phyloP scores from a whole-genome alignment of 2,113 vertebrate genomes.

The Grallaria varia region DNA sequence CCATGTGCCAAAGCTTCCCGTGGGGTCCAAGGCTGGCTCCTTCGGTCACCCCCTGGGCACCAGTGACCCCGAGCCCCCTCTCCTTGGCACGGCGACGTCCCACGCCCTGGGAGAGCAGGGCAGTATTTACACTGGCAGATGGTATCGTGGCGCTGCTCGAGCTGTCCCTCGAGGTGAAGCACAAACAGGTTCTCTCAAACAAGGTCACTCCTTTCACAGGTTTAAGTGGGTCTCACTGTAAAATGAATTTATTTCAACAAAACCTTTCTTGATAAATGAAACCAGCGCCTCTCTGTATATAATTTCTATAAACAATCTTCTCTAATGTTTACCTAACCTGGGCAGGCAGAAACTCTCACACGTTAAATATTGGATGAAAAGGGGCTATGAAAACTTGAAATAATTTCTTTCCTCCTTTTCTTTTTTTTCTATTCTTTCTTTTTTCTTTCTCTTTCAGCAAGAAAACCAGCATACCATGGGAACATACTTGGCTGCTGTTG shows the following conservation, averaged over 20 bases:
- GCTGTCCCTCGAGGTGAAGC: not conserved
- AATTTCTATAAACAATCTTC: conserved; percentile 63
- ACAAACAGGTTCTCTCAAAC: not conserved
- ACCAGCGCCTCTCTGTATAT: conserved; percentile 39
- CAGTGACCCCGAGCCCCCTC: not conserved
- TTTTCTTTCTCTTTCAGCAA: not conserved
- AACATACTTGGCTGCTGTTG: not conserved
- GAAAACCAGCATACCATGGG: not conserved
- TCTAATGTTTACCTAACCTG: conserved; percentile 55
- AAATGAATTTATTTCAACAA: conserved; percentile 60
- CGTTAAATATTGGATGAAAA: conserved; percentile 48
- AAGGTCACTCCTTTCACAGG: not conserved
- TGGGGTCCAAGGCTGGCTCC: fast-evolving
- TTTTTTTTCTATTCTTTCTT: not conserved
- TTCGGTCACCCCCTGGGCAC: not conserved
- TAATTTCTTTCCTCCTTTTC: not conserved
- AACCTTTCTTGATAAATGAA: conserved; percentile 59
- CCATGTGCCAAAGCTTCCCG: fast-evolving
- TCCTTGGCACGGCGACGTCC: not conserved
- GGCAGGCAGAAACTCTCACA: conserved; percentile 14
- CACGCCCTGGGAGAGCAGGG: fast-evolving
- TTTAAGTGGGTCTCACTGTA: conserved; percentile 38
- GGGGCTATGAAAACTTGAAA: not conserved
- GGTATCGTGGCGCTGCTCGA: not conserved
- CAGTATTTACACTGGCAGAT: not conserved